A percentile compares a stretch with the other conserved stretches of the same genome.
Conservation (phyloP, 2,113 vertebrate species). For the Pygoscelis antarcticus region DNA sequence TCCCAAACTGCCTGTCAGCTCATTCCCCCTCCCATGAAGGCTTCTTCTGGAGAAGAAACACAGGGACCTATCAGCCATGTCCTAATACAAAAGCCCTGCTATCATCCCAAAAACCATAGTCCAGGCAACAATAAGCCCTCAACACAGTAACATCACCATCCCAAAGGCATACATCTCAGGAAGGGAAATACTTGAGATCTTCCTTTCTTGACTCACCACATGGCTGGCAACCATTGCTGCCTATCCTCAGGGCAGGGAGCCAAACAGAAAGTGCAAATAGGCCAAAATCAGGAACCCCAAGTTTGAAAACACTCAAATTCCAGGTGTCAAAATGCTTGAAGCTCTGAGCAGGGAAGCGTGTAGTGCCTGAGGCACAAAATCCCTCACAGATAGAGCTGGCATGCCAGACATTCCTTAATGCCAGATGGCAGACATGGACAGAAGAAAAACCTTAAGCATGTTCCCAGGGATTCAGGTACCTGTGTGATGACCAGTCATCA, state of each 20-base stretch:
- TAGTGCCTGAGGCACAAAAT: not conserved
- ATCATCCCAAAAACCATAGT: not conserved
- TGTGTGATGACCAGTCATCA: not conserved
- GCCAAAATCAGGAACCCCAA: not conserved
- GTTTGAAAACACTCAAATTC: not conserved
- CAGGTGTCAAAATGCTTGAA: not conserved
- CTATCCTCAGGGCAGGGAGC: not conserved
- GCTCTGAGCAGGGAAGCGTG: not conserved
- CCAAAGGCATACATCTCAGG: not conserved
- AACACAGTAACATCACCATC: not conserved
- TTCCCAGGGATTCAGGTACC: not conserved
- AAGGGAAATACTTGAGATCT: not conserved
- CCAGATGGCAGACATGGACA: not conserved
- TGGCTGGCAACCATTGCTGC: not conserved
- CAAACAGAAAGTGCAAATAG: not conserved
- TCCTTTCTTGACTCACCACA: not conserved
- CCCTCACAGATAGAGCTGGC: not conserved
- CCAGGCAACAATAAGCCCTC: not conserved
- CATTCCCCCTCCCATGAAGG: not conserved
- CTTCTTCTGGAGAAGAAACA: not conserved
- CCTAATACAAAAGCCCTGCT: not conserved
- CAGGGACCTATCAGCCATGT: not conserved
- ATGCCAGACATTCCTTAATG: not conserved
- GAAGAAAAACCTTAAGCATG: not conserved
- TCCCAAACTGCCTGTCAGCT: not conserved